Evolutionary conservation across 2,797 vertebrate species (phyloP), one percentile per base, ranked within the genome.

Genomic region (Coilia nasus): DNA sequence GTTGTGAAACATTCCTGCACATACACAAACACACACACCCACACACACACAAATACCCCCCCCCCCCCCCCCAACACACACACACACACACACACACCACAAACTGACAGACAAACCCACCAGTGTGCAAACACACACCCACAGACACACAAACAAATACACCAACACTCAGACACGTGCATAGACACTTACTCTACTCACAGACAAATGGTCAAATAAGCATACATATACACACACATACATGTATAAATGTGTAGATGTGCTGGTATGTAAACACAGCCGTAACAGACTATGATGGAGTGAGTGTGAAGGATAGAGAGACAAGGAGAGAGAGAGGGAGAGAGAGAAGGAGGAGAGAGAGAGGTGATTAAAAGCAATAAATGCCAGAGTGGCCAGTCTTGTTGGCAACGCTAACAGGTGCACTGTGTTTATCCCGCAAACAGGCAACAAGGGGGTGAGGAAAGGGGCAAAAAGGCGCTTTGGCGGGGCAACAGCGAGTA

Each of bases 361-460:
- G 94, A 92, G 91, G 93, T 92, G 91, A 81, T 89, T 90, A 91
- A 95, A 93, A 89, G 94, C 91, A 95, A 96, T 96, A 96, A 96
- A 97, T 96, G 93, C 89, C 94, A 93, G 60, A 92, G 90, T 91
- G 35, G 95, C 93, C 94, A 93, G 95, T 93, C 92, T 96, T 92
- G 94, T 93, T 96, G 95, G 94, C 95, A 94, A 95, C 94, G 93
- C 91, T 86, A 95, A 97, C 97, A 98, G 97, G 97, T 98, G 97
- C 95, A 93, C 92, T 94, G 91, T 98, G 97, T 98, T 98, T 98
- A 98, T 94, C 93, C 94, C 96, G 94, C 94, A 96, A 97, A 96
- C 93, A 93, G 95, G 93, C 94, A 91, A 89, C 91, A 87, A 85
- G 90, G 90, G 93, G 93, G 93, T 92, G 92, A 89, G 89, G 89